A percentile compares a stretch with the other conserved stretches of the same genome.
phyloP scores from a whole-genome alignment of 2,888 invertebrate genomes.

The Calameuta idolon region DNA sequence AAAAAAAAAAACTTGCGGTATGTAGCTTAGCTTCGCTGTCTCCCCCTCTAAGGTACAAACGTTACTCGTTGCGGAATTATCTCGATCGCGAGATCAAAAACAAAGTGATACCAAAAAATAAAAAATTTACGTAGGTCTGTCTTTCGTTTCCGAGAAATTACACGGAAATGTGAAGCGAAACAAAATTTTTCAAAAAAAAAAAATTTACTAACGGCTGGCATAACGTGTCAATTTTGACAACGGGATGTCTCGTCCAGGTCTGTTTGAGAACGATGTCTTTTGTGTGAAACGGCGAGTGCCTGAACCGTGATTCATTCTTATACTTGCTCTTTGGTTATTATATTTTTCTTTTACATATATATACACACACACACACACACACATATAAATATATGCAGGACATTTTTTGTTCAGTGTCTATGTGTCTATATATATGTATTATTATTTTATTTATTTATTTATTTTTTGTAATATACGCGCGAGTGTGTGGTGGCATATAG shows the following conservation, averaged over 20 bases:
- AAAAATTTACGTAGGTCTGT: too few species aligned
- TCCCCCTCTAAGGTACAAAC: too few species aligned
- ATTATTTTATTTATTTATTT: slow-evolving; percentile 16
- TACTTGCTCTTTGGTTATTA: slow-evolving; percentile 11
- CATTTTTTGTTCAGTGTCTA: slow-evolving; percentile 6
- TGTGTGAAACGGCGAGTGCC: slow-evolving; percentile 3
- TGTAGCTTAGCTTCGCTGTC: too few species aligned
- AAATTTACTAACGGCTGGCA: too few species aligned
- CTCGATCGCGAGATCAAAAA: too few species aligned
- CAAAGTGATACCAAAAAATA: too few species aligned
- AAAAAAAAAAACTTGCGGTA: too few species aligned
- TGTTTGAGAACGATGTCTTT: slow-evolving; percentile 1
- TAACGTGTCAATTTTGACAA: too few species aligned
- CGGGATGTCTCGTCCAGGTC: background rate
- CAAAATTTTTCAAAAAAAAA: too few species aligned
- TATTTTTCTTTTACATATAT: background rate
- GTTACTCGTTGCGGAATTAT: too few species aligned
- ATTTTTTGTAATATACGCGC: slow-evolving; percentile 8
- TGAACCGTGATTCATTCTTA: slow-evolving; percentile 1
- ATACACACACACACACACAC: rapidly evolving
- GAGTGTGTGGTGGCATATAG: slow-evolving; percentile 23
- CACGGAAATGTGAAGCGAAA: too few species aligned
- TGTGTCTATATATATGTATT: slow-evolving; percentile 17
- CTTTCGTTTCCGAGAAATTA: too few species aligned
- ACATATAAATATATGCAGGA: background rate